Base-by-base conservation (phyloP, 2,797 vertebrate genomes). In the Harpagifer antarcticus region DNA sequence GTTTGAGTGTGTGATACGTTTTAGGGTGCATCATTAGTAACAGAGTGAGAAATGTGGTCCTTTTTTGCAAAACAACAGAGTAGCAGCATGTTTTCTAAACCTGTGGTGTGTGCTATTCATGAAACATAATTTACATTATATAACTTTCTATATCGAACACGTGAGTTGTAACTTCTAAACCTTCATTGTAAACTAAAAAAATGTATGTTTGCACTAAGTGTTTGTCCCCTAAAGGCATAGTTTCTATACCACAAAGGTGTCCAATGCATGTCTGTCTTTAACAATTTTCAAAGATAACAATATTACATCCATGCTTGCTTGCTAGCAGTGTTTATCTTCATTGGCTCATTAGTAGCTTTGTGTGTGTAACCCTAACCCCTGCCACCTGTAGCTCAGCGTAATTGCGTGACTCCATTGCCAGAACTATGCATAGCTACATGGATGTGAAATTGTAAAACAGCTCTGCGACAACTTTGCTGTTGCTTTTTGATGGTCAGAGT, bases 11-110 rank as follows among this genome's bases (percentile, higher is more conserved):
- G 48, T 47, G n/a, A 37, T 64, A n/a, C 43, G 19, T 56, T 68
- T 23, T 43, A 43, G 11, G 3, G 6, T n/a, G 42, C 63, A 64
- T 76, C 63, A 59, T 76, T 59, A 72, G 42, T 16, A 53, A 43
- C 12, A 60, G 4, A 13, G 17, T 54, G n/a, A 58, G 47, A 62
- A 53, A 61, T 17, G 19, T 23, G 55, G 12, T 17, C 40, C 33
- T 37, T 60, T 20, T 52, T 19, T 62, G 43, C n/a, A 62, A 44
- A 63, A 53, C 15, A 40, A 47, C 43, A 33, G 14, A 68, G 23
- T 20, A 47, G 8, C 50, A 48, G 16, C 5, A 13, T 23, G 15
- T 57, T 43, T 19, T 62, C 14, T 33, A 4, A 42, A 44, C 43
- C 33, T n/a, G 31, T n/a, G 16, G 20, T 10, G 15, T 49, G 23